Conservation (phyloP, 2,797 vertebrate genomes). For the Molossus molossus region DNA sequence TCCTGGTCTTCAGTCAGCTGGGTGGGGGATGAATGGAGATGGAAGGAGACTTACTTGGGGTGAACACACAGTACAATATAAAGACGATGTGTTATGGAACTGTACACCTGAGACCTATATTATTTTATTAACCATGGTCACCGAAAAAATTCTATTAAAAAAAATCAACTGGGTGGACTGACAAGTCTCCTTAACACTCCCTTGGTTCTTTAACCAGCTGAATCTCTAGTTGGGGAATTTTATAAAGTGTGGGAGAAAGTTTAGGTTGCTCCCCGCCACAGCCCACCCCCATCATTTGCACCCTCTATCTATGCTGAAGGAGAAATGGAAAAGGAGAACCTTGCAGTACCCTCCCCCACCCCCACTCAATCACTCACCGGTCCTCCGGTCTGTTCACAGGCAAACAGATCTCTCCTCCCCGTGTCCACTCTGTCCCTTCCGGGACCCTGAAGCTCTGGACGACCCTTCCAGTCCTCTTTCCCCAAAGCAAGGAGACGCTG, state of each 20-base stretch:
- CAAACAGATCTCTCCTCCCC: background rate
- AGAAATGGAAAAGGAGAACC: background rate
- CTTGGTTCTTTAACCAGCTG: background rate
- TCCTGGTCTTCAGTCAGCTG: background rate
- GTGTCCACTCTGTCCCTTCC: background rate
- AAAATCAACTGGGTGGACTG: background rate
- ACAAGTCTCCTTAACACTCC: background rate
- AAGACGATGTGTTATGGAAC: background rate
- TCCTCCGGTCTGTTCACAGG: background rate
- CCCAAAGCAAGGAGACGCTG: background rate
- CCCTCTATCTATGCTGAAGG: background rate
- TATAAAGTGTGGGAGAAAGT: background rate
- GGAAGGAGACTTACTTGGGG: background rate
- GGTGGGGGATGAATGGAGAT: background rate
- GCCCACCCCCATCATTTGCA: background rate
- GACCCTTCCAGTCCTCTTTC: background rate
- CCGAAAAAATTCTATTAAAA: background rate
- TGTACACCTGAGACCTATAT: background rate
- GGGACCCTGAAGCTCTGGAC: background rate
- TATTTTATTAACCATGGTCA: background rate
- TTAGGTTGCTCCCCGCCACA: fast-evolving
- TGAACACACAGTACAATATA: background rate
- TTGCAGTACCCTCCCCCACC: no score
- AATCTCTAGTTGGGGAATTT: background rate
- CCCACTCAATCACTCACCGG: no score